phyloP scores from a whole-genome alignment of 2,113 vertebrate species.

The Nibea albiflora region DNA sequence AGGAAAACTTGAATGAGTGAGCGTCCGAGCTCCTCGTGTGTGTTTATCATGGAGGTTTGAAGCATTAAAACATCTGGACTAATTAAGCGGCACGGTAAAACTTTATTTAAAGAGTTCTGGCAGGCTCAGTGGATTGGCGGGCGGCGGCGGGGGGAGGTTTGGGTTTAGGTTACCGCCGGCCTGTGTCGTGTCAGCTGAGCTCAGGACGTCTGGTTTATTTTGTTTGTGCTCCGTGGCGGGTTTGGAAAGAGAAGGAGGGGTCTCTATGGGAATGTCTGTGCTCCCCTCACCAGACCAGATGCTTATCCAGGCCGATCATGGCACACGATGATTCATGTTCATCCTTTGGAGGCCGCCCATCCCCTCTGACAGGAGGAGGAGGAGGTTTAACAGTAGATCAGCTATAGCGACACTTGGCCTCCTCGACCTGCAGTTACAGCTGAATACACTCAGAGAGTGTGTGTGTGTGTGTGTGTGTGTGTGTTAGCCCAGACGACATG shows the following conservation, averaged over 20 bases:
- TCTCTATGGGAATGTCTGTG: slow-evolving; percentile 63
- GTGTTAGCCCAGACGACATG: background rate
- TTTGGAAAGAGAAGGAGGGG: slow-evolving; percentile 44
- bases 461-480: background rate
- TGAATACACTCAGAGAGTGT: slow-evolving; percentile 14
- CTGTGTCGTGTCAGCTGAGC: slow-evolving; percentile 68
- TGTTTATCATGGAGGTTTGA: slow-evolving; percentile 43
- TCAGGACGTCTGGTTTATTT: slow-evolving; percentile 74
- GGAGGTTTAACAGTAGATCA: slow-evolving; percentile 43
- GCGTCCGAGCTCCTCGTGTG: slow-evolving; percentile 15
- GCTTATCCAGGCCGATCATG: slow-evolving; percentile 60
- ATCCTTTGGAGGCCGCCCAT: slow-evolving; percentile 44
- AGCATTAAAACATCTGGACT: slow-evolving; percentile 80
- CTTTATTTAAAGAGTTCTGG: slow-evolving; percentile 75
- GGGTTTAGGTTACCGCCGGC: slow-evolving; percentile 61
- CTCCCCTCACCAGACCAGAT: slow-evolving; percentile 70
- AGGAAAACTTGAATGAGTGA: slow-evolving; percentile 24
- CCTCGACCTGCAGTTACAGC: slow-evolving; percentile 17
- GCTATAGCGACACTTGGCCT: slow-evolving; percentile 31
- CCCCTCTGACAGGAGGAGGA: slow-evolving; percentile 24
- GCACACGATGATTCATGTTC: slow-evolving; percentile 57
- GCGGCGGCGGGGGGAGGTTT: background rate
- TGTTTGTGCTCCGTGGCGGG: slow-evolving; percentile 66
- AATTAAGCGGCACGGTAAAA: slow-evolving; percentile 71
- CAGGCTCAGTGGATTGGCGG: slow-evolving; percentile 28